Evolutionary conservation across 2,797 vertebrate genomes (phyloP).

Genomic region (Gobionotothen gibberifrons): DNA sequence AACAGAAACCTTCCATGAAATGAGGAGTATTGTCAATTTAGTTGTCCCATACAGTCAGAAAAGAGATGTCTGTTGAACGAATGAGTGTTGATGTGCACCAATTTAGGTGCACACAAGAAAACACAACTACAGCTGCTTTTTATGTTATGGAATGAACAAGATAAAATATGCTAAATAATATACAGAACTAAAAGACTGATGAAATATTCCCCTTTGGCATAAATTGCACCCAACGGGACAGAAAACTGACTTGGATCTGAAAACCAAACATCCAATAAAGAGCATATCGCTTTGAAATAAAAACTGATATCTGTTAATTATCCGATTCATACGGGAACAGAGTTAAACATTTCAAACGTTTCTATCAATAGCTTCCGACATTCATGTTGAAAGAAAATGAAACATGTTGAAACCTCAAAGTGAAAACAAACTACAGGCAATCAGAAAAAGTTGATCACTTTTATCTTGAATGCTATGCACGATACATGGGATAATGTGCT

Average conservation of each 20-base stretch:
- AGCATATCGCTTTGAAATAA: constrained; percentile 72
- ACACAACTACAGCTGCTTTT: constrained; percentile 46
- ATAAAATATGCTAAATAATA: constrained; percentile 62
- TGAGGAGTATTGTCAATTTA: constrained; percentile 45
- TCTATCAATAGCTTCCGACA: constrained; percentile 50
- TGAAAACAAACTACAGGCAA: constrained; percentile 27
- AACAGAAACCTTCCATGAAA: constrained; percentile 50
- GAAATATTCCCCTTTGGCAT: constrained; percentile 79
- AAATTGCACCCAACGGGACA: constrained; percentile 67
- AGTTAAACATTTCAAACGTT: constrained; percentile 62
- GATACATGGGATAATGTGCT: constrained; percentile 50
- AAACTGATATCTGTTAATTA: constrained; percentile 52
- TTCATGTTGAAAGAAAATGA: constrained; percentile 5
- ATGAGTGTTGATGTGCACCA: constrained; percentile 39
- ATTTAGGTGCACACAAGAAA: constrained; percentile 58
- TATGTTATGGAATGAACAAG: constrained; percentile 69
- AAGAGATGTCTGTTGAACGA: constrained; percentile 49
- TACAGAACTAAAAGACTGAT: constrained; percentile 58
- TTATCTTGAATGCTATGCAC: constrained; percentile 19
- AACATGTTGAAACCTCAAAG: constrained; percentile 12
- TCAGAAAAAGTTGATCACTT: constrained; percentile 29
- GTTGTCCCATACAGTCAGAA: constrained; percentile 24
- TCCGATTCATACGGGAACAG: constrained; percentile 47
- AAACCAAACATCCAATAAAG: constrained; percentile 57
- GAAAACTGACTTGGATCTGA: constrained; percentile 45